Evolutionary conservation across 64 coral and sea anemone genomes (phyloP).

Genomic region (Stylophora pistillata): DNA sequence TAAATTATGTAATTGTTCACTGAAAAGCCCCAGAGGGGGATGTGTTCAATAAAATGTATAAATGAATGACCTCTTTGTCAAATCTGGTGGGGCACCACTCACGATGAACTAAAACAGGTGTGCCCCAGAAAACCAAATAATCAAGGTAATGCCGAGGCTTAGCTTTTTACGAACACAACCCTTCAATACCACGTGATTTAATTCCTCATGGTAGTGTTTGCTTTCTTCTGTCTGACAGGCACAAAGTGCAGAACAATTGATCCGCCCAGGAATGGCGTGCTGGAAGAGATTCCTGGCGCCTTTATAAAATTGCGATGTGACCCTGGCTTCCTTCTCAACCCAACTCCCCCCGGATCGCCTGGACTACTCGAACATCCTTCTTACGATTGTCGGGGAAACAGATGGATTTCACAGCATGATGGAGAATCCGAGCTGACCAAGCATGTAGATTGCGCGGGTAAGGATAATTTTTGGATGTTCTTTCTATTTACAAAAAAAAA

Average conservation of each 20-base stretch:
- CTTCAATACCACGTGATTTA: no score
- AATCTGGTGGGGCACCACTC: no score
- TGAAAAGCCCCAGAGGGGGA: no score
- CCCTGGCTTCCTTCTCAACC: conserved; percentile 60
- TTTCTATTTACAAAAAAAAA: no score
- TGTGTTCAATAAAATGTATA: no score
- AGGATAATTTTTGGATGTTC: background rate
- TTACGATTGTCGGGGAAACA: conserved; percentile 19
- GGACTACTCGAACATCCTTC: background rate
- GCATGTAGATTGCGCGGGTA: conserved; percentile 75
- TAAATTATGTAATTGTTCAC: no score
- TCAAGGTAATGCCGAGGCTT: no score
- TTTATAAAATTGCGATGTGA: conserved; percentile 46
- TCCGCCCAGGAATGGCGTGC: conserved; percentile 58
- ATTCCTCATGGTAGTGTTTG: background rate
- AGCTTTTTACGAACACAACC: no score
- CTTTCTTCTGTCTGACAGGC: conserved; percentile 12
- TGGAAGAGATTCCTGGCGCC: background rate
- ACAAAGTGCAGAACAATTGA: background rate
- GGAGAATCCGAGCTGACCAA: conserved; percentile 21
- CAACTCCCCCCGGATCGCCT: conserved; percentile 23
- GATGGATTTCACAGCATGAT: conserved; percentile 39
- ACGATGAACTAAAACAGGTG: no score
- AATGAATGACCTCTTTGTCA: no score
- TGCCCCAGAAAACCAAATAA: no score